Conservation (phyloP, 2,888 invertebrate species). For the Lasius platythorax region DNA sequence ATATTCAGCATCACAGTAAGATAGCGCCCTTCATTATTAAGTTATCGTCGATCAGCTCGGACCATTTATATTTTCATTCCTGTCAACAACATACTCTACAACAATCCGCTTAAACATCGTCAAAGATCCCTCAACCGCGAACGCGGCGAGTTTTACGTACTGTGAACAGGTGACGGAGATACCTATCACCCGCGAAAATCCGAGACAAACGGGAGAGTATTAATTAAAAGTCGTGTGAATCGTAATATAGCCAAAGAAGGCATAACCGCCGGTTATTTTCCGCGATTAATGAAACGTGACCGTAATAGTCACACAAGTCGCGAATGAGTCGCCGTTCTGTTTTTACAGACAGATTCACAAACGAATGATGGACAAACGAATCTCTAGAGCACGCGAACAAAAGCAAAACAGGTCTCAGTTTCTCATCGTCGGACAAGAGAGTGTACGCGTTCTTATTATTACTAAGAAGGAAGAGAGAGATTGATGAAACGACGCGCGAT, state of each 20-base stretch:
- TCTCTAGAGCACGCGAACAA: not conserved
- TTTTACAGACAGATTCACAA: conserved; percentile 24
- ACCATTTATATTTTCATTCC: conserved; percentile 77
- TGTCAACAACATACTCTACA: conserved; percentile 83
- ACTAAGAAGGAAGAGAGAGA: conserved; percentile 35
- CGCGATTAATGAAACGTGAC: conserved; percentile 32
- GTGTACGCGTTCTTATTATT: not conserved
- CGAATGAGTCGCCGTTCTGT: conserved; percentile 25
- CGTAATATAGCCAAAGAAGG: conserved; percentile 9
- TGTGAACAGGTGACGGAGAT: conserved; percentile 42
- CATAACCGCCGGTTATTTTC: conserved; percentile 24
- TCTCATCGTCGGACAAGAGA: conserved; percentile 7
- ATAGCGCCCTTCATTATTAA: conserved; percentile 85
- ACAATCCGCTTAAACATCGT: conserved; percentile 81
- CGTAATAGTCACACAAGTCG: not conserved
- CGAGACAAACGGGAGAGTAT: conserved; percentile 33
- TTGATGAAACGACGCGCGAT: conserved; percentile 14
- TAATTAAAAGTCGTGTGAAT: conserved; percentile 6
- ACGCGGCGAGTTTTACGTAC: conserved; percentile 58
- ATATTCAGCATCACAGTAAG: conserved; percentile 85
- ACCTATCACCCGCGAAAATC: conserved; percentile 32
- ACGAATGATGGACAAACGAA: conserved; percentile 5
- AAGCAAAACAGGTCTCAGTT: conserved; percentile 13
- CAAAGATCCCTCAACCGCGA: conserved; percentile 60
- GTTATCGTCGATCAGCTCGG: conserved; percentile 81